phyloP scores from a whole-genome alignment of 2,113 vertebrate species.

The Xerus inauris region DNA sequence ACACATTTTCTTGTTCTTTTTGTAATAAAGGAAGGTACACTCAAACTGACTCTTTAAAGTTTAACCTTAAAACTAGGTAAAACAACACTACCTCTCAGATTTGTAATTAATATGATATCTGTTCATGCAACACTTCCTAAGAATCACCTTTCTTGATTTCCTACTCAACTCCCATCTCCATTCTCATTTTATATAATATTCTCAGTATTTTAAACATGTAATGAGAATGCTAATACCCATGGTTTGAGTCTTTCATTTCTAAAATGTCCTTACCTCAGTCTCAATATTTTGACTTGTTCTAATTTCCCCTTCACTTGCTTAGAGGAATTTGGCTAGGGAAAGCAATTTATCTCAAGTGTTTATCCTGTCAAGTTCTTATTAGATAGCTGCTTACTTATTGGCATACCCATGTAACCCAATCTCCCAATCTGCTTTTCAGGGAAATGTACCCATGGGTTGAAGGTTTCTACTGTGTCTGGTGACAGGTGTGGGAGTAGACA shows the following conservation, averaged over 20 bases:
- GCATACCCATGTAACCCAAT: background rate
- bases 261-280: background rate
- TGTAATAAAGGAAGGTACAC: background rate
- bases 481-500: background rate
- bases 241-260: background rate
- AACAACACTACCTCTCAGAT: background rate
- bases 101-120: background rate
- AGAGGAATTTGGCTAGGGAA: background rate
- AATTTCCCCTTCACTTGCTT: background rate
- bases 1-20: background rate
- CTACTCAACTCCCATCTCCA: background rate
- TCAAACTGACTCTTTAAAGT: background rate
- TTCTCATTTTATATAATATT: background rate
- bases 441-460: rapidly evolving
- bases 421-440: background rate
- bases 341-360: background rate
- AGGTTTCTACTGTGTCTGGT: background rate
- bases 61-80: background rate
- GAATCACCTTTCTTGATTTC: background rate
- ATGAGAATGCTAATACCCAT: background rate
- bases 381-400: background rate
- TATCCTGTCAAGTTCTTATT: background rate
- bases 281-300: background rate
- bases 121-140: background rate
- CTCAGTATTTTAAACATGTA: background rate